These are phyloP conservation scores for Takifugu bimaculatus DNA, from an alignment of 2,113 vertebrate species.

Conservation along the genomic window DNA sequence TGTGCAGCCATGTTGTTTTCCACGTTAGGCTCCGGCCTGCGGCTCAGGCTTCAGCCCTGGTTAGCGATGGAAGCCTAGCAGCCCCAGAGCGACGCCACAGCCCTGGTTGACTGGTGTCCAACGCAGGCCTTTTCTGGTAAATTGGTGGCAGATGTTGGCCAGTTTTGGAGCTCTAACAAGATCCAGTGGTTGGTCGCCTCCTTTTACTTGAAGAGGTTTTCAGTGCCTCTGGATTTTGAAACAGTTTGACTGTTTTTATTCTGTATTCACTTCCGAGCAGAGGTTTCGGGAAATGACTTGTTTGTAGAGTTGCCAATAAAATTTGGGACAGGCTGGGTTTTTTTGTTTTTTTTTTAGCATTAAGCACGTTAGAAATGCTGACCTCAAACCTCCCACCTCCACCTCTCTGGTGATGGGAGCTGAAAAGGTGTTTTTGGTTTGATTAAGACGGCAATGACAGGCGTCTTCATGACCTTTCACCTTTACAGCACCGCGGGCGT, in stretches of 20 bases:
- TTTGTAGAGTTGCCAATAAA: too few species aligned
- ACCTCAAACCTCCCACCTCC: too few species aligned
- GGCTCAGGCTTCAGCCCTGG: conserved; percentile 24
- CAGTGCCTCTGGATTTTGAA: not conserved
- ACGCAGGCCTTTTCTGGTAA: conserved; percentile 26
- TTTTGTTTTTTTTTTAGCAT: too few species aligned
- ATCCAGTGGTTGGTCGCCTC: not conserved
- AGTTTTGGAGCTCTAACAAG: conserved; percentile 4
- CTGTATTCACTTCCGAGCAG: not conserved
- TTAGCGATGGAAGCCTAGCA: conserved; percentile 19
- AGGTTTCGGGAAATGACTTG: not conserved
- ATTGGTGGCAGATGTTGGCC: conserved; percentile 50
- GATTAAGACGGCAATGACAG: too few species aligned
- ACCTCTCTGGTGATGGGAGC: too few species aligned
- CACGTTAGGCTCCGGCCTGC: conserved; percentile 27
- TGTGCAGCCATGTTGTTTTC: conserved; percentile 29
- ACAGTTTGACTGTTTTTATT: not conserved
- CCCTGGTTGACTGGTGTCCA: conserved; percentile 12
- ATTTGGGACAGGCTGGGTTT: too few species aligned
- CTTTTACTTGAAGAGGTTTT: not conserved
- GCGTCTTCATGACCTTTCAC: too few species aligned
- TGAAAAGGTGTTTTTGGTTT: too few species aligned
- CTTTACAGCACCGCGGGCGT: too few species aligned
- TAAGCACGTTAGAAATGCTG: too few species aligned
- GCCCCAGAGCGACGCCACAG: not conserved